Conservation (phyloP, 2,113 vertebrate species). For the Ifrita kowaldi region DNA sequence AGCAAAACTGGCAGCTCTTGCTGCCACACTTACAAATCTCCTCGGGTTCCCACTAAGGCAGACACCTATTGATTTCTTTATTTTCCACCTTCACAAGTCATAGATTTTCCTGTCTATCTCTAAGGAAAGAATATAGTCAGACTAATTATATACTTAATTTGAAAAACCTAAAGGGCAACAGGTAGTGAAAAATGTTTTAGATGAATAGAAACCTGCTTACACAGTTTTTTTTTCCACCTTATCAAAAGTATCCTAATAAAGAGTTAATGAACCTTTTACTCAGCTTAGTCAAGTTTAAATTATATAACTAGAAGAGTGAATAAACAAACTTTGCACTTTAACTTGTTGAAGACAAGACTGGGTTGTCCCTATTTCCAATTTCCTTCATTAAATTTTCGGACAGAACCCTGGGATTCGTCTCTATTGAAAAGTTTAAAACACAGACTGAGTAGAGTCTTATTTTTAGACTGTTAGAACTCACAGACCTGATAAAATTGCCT, state of each 20-base stretch:
- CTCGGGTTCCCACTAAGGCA: slow-evolving; percentile 26
- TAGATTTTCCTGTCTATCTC: slow-evolving; percentile 58
- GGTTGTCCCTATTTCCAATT: not conserved
- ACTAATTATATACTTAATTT: slow-evolving; percentile 71
- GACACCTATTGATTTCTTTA: slow-evolving; percentile 70
- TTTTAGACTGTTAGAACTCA: not conserved
- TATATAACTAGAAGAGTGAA: not conserved
- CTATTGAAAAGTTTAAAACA: slow-evolving; percentile 39
- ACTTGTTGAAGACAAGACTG: not conserved
- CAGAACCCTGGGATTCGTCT: slow-evolving; percentile 4
- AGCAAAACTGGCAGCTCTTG: not conserved
- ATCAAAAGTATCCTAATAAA: not conserved
- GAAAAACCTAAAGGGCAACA: slow-evolving; percentile 60
- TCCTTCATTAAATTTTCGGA: slow-evolving; percentile 32
- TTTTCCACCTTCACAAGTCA: slow-evolving; percentile 64
- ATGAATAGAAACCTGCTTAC: not conserved
- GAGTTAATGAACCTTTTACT: not conserved
- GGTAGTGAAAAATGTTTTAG: slow-evolving; percentile 37
- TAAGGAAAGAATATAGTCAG: slow-evolving; percentile 20
- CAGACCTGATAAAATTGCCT: not conserved
- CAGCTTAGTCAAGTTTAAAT: not conserved
- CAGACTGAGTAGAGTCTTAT: not conserved
- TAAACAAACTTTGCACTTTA: not conserved
- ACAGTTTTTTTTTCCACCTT: not conserved
- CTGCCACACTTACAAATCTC: slow-evolving; percentile 33